These are phyloP conservation scores for Erpetoichthys calabaricus DNA, from an alignment of 2,797 vertebrate genomes.

Conservation along the genomic window DNA sequence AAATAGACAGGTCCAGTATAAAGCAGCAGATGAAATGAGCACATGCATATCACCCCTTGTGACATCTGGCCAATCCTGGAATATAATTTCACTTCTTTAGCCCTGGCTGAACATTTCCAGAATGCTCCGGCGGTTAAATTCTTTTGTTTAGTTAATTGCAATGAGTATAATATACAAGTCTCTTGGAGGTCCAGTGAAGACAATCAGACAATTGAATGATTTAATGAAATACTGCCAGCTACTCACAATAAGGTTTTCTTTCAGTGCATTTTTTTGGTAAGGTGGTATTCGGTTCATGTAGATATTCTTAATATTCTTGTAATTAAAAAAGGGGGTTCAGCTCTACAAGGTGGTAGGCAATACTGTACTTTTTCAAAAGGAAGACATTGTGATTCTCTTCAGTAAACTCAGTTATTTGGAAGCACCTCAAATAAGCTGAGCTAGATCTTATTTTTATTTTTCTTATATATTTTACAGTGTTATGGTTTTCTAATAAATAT, in stretches of 20 bases:
- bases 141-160: slow-evolving; percentile 99
- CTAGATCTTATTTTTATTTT: too few relatives aligned
- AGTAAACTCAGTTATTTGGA: too few relatives aligned
- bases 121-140: slow-evolving; percentile 91
- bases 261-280: slow-evolving; percentile 53
- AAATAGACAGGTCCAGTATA: slow-evolving; percentile 99
- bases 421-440: too few relatives aligned
- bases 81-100: slow-evolving; percentile 78
- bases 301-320: slow-evolving; percentile 50
- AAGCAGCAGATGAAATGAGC: slow-evolving; percentile 99
- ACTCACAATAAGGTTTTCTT: slow-evolving; percentile 70
- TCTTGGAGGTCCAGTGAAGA: slow-evolving; percentile 95
- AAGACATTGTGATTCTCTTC: too few relatives aligned
- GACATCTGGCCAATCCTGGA: slow-evolving; percentile 96
- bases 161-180: slow-evolving; percentile 99
- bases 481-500: too few relatives aligned
- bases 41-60: slow-evolving; percentile 91
- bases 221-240: slow-evolving; percentile 97
- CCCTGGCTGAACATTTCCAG: slow-evolving; percentile 72
- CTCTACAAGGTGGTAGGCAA: too few relatives aligned
- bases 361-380: too few relatives aligned
- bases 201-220: slow-evolving; percentile 99
- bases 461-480: too few relatives aligned
- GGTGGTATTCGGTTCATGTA: slow-evolving; percentile 62
- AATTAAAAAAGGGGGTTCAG: slow-evolving; percentile 27